A percentile compares a stretch with the other conserved stretches of the same genome.
Evolutionary conservation across 2,888 invertebrate species (phyloP).

Genomic region (Opisthograptis luteolata): DNA sequence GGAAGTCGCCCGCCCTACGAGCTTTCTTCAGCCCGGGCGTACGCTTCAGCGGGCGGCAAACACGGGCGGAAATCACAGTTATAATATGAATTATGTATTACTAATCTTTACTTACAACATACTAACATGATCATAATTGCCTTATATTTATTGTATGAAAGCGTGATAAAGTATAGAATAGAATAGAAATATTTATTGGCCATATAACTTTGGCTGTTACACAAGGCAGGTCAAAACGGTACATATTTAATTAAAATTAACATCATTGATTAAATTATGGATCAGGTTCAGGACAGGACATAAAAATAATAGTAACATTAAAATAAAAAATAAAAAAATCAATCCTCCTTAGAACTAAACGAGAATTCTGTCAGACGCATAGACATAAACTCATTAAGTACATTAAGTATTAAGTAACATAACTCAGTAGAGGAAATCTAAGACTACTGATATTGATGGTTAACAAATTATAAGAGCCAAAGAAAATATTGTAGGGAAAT

Average conservation of each 20-base stretch:
- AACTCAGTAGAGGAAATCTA: constrained; percentile 20
- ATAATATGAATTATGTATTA: constrained; percentile 20
- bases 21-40: constrained; percentile 81
- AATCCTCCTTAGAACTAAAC: too few relatives aligned
- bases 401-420: too few relatives aligned
- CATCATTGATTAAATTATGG: too few relatives aligned
- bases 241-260: too few relatives aligned
- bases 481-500: constrained; percentile 9
- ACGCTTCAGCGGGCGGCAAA: constrained; percentile 74
- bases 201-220: too few relatives aligned
- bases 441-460: constrained; percentile 29
- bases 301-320: too few relatives aligned
- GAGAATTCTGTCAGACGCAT: too few relatives aligned
- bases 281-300: too few relatives aligned
- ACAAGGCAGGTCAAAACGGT: too few relatives aligned
- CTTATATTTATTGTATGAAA: constrained; percentile 3
- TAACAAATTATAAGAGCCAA: constrained; percentile 15
- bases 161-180: not conserved
- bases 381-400: too few relatives aligned
- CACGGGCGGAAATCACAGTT: constrained; percentile 54
- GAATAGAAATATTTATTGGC: too few relatives aligned
- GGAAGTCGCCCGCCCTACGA: constrained; percentile 80
- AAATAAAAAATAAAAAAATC: too few relatives aligned
- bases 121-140: constrained; percentile 4
- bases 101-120: constrained; percentile 18